These are phyloP conservation scores for Drosophila repleta DNA, from an alignment of 1,140 invertebrate species.

Conservation along the genomic window DNA sequence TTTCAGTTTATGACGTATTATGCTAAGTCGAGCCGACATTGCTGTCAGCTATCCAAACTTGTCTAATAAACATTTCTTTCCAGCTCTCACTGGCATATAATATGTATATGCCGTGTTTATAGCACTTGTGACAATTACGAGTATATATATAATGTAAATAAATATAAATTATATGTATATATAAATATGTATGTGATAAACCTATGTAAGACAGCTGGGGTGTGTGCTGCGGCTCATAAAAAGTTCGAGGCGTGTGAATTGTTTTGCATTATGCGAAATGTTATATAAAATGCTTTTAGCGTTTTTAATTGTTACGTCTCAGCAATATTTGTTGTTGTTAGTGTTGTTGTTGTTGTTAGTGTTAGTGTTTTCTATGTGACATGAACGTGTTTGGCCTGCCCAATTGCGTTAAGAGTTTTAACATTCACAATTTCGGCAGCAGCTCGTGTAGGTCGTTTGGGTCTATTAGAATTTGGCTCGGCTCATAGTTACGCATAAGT, in stretches of 20 bases:
- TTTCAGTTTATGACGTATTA: slow-evolving; percentile 39
- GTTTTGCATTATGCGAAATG: slow-evolving; percentile 48
- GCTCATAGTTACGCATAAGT: background rate
- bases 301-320: slow-evolving; percentile 78
- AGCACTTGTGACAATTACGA: slow-evolving; percentile 43
- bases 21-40: slow-evolving; percentile 34
- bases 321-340: slow-evolving; percentile 20
- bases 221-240: slow-evolving; percentile 56
- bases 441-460: slow-evolving; percentile 15
- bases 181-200: background rate
- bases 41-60: slow-evolving; percentile 53
- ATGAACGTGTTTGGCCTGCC: slow-evolving; percentile 35
- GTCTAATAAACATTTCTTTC: slow-evolving; percentile 63
- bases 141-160: slow-evolving; percentile 14
- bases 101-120: slow-evolving; percentile 30
- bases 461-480: slow-evolving; percentile 11
- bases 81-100: slow-evolving; percentile 24
- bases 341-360: slow-evolving; percentile 17
- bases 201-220: slow-evolving; percentile 25
- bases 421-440: slow-evolving; percentile 18
- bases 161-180: slow-evolving; percentile 1
- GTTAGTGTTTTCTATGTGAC: slow-evolving; percentile 37
- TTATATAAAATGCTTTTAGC: slow-evolving; percentile 77
- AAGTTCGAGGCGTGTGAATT: slow-evolving; percentile 65
- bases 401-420: slow-evolving; percentile 24